Evolutionary conservation across 2,888 invertebrate species (phyloP).

Genomic region (Amphipyra berbera): DNA sequence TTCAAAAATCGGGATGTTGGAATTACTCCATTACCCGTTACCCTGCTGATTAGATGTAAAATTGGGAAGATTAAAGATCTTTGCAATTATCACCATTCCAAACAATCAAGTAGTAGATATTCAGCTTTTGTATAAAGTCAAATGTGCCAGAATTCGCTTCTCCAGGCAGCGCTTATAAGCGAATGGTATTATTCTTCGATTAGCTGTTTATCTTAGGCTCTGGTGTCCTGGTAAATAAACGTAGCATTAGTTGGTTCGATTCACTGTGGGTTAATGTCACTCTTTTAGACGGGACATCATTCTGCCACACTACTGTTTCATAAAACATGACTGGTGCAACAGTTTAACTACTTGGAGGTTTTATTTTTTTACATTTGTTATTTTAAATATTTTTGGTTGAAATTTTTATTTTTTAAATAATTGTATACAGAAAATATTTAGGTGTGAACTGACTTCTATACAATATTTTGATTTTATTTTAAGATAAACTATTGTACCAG

Average conservation of each 20-base stretch:
- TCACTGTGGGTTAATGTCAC: conserved; percentile 37
- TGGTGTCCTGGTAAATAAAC: conserved; percentile 57
- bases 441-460: conserved; percentile 33
- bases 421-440: conserved; percentile 30
- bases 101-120: not conserved
- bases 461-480: conserved; percentile 16
- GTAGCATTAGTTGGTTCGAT: conserved; percentile 59
- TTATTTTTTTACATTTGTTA: conserved; percentile 39
- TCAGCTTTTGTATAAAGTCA: conserved; percentile 25
- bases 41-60: not conserved
- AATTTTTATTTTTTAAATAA: conserved; percentile 18
- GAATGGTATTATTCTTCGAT: conserved; percentile 55
- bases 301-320: conserved; percentile 43
- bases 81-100: not conserved
- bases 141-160: conserved; percentile 13
- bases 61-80: not conserved
- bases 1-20: not conserved
- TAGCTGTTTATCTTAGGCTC: conserved; percentile 59
- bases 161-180: conserved; percentile 44
- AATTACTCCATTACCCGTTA: not conserved
- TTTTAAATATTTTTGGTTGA: conserved; percentile 24
- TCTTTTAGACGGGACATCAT: conserved; percentile 52
- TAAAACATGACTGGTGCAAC: conserved; percentile 57
- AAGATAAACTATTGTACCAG: conserved; percentile 59
- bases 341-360: conserved; percentile 26